Percentiles rank a stretch among this genome's conserved stretches.
phyloP scores from a whole-genome alignment of 2,113 vertebrate genomes.

The Carassius gibelio region DNA sequence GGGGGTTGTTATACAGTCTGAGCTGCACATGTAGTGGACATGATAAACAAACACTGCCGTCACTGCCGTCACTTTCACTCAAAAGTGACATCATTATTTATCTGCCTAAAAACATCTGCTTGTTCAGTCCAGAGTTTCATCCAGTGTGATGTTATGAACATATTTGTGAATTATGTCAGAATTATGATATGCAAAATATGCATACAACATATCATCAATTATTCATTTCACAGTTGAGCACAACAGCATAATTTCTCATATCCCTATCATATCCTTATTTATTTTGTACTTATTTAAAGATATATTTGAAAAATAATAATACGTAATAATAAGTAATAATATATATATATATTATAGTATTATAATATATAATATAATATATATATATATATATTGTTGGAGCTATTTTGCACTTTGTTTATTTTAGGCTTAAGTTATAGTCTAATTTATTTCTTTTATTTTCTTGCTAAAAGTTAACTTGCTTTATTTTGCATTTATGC shows the following conservation, averaged over 20 bases:
- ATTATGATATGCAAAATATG: background rate
- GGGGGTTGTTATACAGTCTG: background rate
- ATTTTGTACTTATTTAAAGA: no score
- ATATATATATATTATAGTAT: no score
- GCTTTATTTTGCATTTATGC: no score
- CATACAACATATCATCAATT: background rate
- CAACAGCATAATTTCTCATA: background rate
- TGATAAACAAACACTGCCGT: slow-evolving; percentile 50
- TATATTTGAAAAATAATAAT: no score
- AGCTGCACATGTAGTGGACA: slow-evolving; percentile 40
- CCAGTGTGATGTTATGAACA: slow-evolving; percentile 9
- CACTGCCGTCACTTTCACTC: slow-evolving; percentile 48
- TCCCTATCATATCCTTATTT: no score
- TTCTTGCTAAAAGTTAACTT: no score
- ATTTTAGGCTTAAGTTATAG: no score
- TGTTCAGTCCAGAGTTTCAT: slow-evolving; percentile 57
- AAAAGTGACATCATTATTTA: slow-evolving; percentile 65
- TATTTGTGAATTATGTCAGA: background rate
- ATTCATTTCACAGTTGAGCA: background rate
- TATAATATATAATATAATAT: no score
- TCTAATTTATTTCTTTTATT: no score
- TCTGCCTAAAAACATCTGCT: slow-evolving; percentile 65
- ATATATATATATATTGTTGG: no score
- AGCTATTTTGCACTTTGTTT: no score
- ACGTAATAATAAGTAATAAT: no score